Base-by-base conservation (phyloP, 2,888 invertebrate genomes). In the Diplolepis rosae region DNA sequence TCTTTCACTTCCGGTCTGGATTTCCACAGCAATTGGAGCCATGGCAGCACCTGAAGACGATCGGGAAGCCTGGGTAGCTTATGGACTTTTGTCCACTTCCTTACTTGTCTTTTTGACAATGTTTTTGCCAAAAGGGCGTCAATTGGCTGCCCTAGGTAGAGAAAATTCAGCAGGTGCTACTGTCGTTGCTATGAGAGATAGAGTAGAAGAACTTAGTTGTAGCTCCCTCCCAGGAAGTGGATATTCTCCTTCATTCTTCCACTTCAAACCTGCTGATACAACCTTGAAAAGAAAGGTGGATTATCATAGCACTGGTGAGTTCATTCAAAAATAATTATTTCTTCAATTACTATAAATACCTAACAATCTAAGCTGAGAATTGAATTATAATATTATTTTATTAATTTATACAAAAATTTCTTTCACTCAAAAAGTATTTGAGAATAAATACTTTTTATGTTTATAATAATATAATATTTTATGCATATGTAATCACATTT, bases 101-200 rank as follows among this genome's bases (percentile, higher is more conserved):
- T 92, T 94, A 11, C 93, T 96, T 54, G 94, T 97, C 67, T 96
- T 98, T 89, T 92, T 96, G 81, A 93, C 97, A 70, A 97, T 98
- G 97, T 98, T 98, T 89, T 94, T 97, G 90, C 95, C 97, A 35
- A 97, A 95, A 90, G 97, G 97, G 32, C 91, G 97, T 48, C 96
- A 98, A 84, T 90, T 98, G 83, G 97, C 97, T 0, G 97, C 97
- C 61, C 93, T 97, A 91, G 97, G 97, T 56, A 95, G 96, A 83
- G 96, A 97, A 85, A 79, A 80, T 15, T 81, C 79, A 32, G 77
- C 78, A 18, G 77, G 75, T 1, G 77, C 72, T 9, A 76, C 78
- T 22, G 73, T 77, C 4, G 79, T 80, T 13, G 83, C 84, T 0
- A 92, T 95, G 77, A 94, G 94, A 89, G 96, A 95, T 88, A 91